Percentiles rank a stretch among this genome's conserved stretches.
phyloP scores from a whole-genome alignment of 1,140 invertebrate genomes.

The Grapholita molesta region DNA sequence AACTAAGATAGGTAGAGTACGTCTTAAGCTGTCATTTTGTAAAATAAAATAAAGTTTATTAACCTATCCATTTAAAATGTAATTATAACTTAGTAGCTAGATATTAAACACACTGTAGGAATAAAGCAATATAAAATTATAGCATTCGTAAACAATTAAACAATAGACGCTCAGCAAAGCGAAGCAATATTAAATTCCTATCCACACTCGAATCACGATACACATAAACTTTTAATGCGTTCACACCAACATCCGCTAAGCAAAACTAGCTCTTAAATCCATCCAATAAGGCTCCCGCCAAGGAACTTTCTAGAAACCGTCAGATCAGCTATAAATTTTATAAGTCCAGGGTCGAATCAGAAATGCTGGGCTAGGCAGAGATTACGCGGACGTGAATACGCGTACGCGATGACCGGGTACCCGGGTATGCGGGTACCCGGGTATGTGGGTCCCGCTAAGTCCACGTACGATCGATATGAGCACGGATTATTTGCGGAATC shows the following conservation, averaged over 20 bases:
- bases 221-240: constrained; percentile 45
- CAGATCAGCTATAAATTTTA: constrained; percentile 77
- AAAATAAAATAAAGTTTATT: too few species aligned
- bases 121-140: too few species aligned
- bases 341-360: constrained; percentile 66
- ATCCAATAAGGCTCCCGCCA: background rate
- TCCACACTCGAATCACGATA: constrained; percentile 54
- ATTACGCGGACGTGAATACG: constrained; percentile 49
- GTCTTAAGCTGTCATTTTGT: too few species aligned
- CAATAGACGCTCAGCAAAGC: constrained; percentile 41
- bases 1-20: too few species aligned
- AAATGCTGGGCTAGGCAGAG: constrained; percentile 64
- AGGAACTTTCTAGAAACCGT: constrained; percentile 4
- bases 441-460: background rate
- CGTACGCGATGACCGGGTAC: background rate
- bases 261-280: background rate
- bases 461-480: background rate
- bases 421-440: background rate
- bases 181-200: constrained; percentile 60
- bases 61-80: too few species aligned
- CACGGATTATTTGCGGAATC: background rate
- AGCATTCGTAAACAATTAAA: constrained; percentile 19
- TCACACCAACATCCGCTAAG: background rate
- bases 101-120: too few species aligned
- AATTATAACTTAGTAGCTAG: too few species aligned